Conservation (phyloP, 2,888 invertebrate genomes). For the Pheosia gnoma region DNA sequence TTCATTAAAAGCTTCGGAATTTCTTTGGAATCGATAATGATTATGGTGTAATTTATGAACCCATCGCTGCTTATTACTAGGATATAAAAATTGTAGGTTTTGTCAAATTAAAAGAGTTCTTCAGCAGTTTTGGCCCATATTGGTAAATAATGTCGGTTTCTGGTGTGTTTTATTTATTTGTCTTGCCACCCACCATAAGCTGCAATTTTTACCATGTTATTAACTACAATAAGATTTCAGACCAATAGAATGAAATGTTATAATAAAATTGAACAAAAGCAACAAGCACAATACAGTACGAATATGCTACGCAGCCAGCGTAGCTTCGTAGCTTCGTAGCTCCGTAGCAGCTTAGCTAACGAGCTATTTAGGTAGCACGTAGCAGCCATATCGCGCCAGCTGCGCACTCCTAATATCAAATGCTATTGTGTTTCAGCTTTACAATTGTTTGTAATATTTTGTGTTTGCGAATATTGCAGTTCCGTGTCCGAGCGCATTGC, state of each 20-base stretch:
- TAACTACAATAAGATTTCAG: no score
- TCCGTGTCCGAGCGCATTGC: neutral
- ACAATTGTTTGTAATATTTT: conserved; percentile 27
- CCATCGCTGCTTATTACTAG: no score
- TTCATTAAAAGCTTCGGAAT: no score
- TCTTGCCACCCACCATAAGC: no score
- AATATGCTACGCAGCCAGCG: neutral
- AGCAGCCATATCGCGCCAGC: conserved; percentile 41
- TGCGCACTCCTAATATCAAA: conserved; percentile 36
- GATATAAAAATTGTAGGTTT: no score
- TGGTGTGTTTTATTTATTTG: no score
- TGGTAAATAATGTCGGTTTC: no score
- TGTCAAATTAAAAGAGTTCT: no score
- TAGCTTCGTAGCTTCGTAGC: conserved; percentile 1
- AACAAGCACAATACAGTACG: neutral
- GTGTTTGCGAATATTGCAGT: conserved; percentile 13
- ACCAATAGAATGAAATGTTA: no score
- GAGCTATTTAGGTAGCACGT: conserved; percentile 40
- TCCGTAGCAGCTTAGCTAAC: conserved; percentile 11
- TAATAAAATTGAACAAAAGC: neutral
- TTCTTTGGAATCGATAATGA: neutral
- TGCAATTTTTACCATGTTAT: no score
- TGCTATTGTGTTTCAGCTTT: conserved; percentile 41
- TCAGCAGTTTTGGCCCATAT: no score
- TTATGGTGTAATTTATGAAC: no score